phyloP scores from a whole-genome alignment of 37 sponge, comb jelly and placozoan species.

The Agelas oroides region DNA sequence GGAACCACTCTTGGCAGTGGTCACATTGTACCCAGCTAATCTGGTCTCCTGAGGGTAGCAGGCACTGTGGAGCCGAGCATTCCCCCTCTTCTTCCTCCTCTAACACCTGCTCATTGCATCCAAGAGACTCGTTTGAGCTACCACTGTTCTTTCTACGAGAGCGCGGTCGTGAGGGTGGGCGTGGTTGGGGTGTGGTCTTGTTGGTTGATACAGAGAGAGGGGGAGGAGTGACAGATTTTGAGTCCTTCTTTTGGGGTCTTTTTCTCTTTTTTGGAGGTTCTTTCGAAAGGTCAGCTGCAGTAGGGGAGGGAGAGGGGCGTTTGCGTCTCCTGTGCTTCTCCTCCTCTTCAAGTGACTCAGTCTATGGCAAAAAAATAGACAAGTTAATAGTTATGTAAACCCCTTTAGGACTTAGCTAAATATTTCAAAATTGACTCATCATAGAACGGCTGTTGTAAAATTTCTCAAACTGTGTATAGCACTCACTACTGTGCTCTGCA shows the following conservation, averaged over 20 bases:
- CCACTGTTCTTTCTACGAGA: neutral
- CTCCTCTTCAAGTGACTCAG: slow-evolving; percentile 2
- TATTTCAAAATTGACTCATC: too few species aligned
- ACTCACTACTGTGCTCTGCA: too few species aligned
- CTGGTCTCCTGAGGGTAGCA: slow-evolving; percentile 70
- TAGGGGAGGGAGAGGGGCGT: neutral
- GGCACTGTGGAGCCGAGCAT: slow-evolving; percentile 77
- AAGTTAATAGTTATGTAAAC: too few species aligned
- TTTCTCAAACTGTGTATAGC: too few species aligned
- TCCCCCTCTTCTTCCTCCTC: slow-evolving; percentile 59
- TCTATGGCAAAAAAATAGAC: too few species aligned
- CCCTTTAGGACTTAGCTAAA: too few species aligned
- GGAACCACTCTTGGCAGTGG: slow-evolving; percentile 92
- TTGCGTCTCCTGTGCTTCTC: slow-evolving; percentile 8
- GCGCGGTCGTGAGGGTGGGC: neutral
- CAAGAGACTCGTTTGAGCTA: slow-evolving; percentile 26
- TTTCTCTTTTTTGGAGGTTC: neutral
- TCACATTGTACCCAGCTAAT: slow-evolving; percentile 97
- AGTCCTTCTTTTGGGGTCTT: neutral
- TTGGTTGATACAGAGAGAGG: neutral
- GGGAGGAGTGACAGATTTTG: neutral
- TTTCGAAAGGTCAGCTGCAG: neutral
- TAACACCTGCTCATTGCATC: slow-evolving; percentile 51
- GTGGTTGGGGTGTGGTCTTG: too few species aligned
- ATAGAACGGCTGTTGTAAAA: too few species aligned